A percentile compares a stretch with the other conserved stretches of the same genome.
Conservation (phyloP, 2,113 vertebrate genomes). For the Mungos mungo region DNA sequence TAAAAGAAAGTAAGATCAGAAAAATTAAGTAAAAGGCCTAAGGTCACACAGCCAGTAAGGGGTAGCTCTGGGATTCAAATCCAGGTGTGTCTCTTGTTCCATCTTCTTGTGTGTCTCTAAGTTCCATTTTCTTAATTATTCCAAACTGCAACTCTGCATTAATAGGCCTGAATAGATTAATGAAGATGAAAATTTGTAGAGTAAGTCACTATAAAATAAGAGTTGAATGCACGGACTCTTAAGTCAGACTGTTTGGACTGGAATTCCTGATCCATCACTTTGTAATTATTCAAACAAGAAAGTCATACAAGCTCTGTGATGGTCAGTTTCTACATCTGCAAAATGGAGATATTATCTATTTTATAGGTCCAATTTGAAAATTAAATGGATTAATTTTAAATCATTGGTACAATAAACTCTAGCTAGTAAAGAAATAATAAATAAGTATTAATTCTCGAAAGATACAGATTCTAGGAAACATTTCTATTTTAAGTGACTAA, state of each 20-base stretch:
- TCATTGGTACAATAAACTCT: not conserved
- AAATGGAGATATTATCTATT: not conserved
- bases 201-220: slow-evolving; percentile 1
- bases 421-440: not conserved
- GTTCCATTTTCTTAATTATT: not conserved
- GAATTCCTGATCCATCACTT: not conserved
- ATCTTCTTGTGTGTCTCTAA: not conserved
- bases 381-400: not conserved
- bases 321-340: not conserved
- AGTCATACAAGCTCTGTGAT: not conserved
- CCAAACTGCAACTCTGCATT: not conserved
- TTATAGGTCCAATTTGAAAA: not conserved
- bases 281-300: not conserved
- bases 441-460: not conserved
- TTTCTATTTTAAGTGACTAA: slow-evolving; percentile 33
- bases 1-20: not conserved
- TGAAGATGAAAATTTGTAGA: not conserved
- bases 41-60: not conserved
- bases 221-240: not conserved
- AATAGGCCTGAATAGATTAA: not conserved
- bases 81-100: not conserved
- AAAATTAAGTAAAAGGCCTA: slow-evolving; percentile 9
- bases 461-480: not conserved
- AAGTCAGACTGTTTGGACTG: not conserved
- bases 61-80: not conserved